These are phyloP conservation scores for Rhynchophorus ferrugineus DNA, from an alignment of 1,140 invertebrate genomes.

Conservation along the genomic window DNA sequence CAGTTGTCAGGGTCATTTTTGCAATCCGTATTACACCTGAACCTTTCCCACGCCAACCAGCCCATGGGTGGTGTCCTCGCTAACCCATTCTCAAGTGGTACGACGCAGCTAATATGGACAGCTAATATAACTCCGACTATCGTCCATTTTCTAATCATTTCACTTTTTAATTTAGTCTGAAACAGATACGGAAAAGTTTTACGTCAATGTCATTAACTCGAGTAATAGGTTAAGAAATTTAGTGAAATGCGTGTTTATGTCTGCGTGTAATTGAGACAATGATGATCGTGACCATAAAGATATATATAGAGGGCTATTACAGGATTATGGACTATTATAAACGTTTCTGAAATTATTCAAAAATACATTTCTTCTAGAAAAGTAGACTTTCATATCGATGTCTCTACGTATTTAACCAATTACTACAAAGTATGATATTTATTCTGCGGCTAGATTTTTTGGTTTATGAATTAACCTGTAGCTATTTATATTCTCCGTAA, in stretches of 20 bases:
- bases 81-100: constrained; percentile 70
- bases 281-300: no score
- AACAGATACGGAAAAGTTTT: constrained; percentile 19
- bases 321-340: no score
- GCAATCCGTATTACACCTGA: constrained; percentile 90
- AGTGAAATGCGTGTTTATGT: neutral
- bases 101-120: constrained; percentile 26
- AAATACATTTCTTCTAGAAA: no score
- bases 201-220: neutral
- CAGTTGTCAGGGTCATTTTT: constrained; percentile 86
- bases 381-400: no score
- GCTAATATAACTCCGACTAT: constrained; percentile 26
- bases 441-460: no score
- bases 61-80: constrained; percentile 74
- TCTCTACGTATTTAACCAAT: no score
- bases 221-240: neutral
- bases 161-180: constrained; percentile 31
- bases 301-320: no score
- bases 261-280: no score
- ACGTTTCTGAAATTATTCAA: no score
- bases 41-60: constrained; percentile 91
- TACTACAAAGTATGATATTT: no score
- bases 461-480: no score
- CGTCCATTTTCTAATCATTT: constrained; percentile 35
- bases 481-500: no score